phyloP scores from a whole-genome alignment of 2,113 vertebrate species.

The Chinchilla lanigera region DNA sequence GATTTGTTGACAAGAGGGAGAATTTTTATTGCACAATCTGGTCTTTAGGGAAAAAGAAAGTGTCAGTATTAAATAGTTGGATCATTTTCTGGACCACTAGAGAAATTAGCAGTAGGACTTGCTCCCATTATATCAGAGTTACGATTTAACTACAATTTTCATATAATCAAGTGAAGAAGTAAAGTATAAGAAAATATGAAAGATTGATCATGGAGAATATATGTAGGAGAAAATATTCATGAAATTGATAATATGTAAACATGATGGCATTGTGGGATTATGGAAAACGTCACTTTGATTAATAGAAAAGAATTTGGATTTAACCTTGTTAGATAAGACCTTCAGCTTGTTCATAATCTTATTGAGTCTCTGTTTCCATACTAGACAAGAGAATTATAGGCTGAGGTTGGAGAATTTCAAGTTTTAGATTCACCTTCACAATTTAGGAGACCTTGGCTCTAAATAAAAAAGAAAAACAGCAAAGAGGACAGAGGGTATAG shows the following conservation, averaged over 20 bases:
- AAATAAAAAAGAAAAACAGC: background rate
- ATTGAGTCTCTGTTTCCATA: background rate
- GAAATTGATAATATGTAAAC: background rate
- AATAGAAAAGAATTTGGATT: background rate
- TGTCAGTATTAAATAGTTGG: slow-evolving; percentile 62
- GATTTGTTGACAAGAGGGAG: slow-evolving; percentile 83
- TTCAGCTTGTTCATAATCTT: background rate
- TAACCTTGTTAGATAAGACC: background rate
- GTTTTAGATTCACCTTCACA: background rate
- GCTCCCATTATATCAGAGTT: slow-evolving; percentile 46
- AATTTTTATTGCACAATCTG: slow-evolving; percentile 66
- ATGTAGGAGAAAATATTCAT: background rate
- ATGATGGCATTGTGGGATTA: background rate
- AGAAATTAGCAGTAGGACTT: slow-evolving; percentile 68
- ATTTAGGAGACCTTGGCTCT: background rate
- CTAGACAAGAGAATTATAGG: background rate
- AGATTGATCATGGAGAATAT: background rate
- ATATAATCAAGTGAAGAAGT: background rate
- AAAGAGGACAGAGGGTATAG: background rate
- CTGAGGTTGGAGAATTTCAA: background rate
- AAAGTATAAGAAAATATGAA: slow-evolving; percentile 35
- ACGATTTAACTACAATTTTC: slow-evolving; percentile 26
- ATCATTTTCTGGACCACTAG: slow-evolving; percentile 79
- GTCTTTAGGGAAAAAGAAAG: slow-evolving; percentile 65
- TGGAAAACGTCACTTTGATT: background rate